A percentile compares a stretch with the other conserved stretches of the same genome.
These are phyloP conservation scores for Drosophila eohydei DNA, from an alignment of 2,888 invertebrate species.

Conservation along the genomic window DNA sequence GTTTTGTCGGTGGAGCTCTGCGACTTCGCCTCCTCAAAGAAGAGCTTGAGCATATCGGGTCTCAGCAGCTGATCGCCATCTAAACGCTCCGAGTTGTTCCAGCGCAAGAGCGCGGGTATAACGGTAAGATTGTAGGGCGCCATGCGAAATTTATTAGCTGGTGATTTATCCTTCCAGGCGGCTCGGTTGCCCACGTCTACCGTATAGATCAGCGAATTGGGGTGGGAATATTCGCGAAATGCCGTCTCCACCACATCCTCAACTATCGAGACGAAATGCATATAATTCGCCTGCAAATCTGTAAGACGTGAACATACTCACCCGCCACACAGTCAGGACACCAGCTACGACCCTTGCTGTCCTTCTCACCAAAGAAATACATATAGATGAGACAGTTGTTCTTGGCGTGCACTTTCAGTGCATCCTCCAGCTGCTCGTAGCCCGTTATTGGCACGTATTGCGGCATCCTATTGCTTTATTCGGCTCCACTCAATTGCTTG, in stretches of 20 bases:
- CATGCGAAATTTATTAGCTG: constrained; percentile 91
- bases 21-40: constrained; percentile 87
- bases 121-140: constrained; percentile 88
- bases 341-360: constrained; percentile 89
- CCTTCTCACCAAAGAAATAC: constrained; percentile 82
- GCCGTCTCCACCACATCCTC: constrained; percentile 89
- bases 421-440: constrained; percentile 46
- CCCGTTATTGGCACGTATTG: constrained; percentile 53
- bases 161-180: constrained; percentile 89
- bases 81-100: constrained; percentile 88
- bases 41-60: constrained; percentile 89
- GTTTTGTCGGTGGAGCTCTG: constrained; percentile 24
- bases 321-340: constrained; percentile 94
- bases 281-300: too few species aligned
- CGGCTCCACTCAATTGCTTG: neutral
- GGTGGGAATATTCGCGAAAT: constrained; percentile 86
- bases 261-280: constrained; percentile 18
- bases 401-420: constrained; percentile 40
- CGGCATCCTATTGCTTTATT: constrained; percentile 41
- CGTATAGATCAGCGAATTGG: constrained; percentile 87
- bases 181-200: constrained; percentile 91
- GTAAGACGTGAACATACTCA: constrained; percentile 81
- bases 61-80: constrained; percentile 91
- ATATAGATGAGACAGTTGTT: constrained; percentile 62
- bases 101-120: constrained; percentile 87